Evolutionary conservation across 2,113 vertebrate genomes (phyloP), one percentile per base, ranked within the genome.

Genomic region (Opisthocomus hoazin): DNA sequence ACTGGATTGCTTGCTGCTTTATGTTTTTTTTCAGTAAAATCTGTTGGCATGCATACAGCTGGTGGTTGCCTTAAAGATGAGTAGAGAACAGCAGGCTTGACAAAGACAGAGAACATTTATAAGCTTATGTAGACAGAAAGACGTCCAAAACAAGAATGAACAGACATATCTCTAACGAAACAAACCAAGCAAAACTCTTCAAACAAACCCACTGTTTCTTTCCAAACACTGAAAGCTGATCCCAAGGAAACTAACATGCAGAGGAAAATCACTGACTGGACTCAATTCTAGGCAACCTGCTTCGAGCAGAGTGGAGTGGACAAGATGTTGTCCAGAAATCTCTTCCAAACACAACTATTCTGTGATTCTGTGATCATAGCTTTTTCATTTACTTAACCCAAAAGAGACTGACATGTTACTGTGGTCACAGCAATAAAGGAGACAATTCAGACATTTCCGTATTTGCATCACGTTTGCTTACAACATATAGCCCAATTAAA

Each of bases 1-100:
- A 95, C 87, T 71, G 81, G 91, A 92, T 91, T 91, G 65, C 81
- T 90, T 95, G 91, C 91, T 95, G 91, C 57, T 92, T 96, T 94
- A 91, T 85, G 0, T 0, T 78, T 86, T 83, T 87, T 89, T 11
- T 51, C 84, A 82, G 46, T 56, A 70, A 84, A 81, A 91, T 63
- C 84, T 94, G 93, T 58, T 97, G 94, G 91, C 91, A 87, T 2
- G 2, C 60, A 30, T 17, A 32, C 69, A 84, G 89, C 87, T 91
- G 84, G 29, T 56, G 89, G 73, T 23, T 90, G 89, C 80, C 76
- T 92, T 84, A 60, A 58, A 87, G 84, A 91, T 26, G 89, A 89
- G 60, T 45, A 85, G 45, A 45, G 71, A 89, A 63, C 80, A 92
- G 84, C 73, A 92, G 87, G 80, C 77, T 86, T 82, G 56, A 92